Conservation (phyloP, 2,888 invertebrate genomes). For the Eristalinus sepulchralis region DNA sequence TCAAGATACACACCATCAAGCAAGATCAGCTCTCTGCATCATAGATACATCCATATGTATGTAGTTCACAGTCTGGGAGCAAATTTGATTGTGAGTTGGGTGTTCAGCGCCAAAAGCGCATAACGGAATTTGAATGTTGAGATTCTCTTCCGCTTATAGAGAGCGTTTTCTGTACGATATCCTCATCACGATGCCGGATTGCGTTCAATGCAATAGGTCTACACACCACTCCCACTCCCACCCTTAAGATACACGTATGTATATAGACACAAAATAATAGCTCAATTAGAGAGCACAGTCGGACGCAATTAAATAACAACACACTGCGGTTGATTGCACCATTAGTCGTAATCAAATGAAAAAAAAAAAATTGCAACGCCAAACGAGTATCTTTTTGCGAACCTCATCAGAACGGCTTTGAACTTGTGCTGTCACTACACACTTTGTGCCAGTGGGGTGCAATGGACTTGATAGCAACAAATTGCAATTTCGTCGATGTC, state of each 20-base stretch:
- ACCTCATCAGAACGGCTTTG: slow-evolving; percentile 53
- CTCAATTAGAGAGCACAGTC: slow-evolving; percentile 61
- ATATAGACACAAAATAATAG: slow-evolving; percentile 40
- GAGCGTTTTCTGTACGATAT: not conserved
- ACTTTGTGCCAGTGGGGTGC: slow-evolving; percentile 33
- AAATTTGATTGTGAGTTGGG: not conserved
- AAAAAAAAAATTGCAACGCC: not conserved
- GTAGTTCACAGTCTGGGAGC: not conserved
- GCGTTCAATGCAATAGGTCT: not conserved
- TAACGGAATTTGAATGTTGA: slow-evolving; percentile 47
- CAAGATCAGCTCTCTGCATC: slow-evolving; percentile 17
- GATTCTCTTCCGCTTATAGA: slow-evolving; percentile 35
- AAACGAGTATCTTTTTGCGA: slow-evolving; percentile 38
- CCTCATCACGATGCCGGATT: not conserved
- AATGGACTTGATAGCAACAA: slow-evolving; percentile 40
- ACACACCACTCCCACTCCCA: not conserved
- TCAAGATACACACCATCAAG: slow-evolving; percentile 18
- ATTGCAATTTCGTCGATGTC: slow-evolving; percentile 45
- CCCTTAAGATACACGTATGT: slow-evolving; percentile 7
- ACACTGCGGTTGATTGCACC: slow-evolving; percentile 61
- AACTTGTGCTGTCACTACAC: slow-evolving; percentile 39
- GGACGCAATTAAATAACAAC: slow-evolving; percentile 61
- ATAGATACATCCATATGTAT: not conserved
- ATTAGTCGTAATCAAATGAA: slow-evolving; percentile 21
- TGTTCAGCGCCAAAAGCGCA: slow-evolving; percentile 31